phyloP scores from a whole-genome alignment of 1,140 invertebrate species.

The Diabrotica undecimpunctata region DNA sequence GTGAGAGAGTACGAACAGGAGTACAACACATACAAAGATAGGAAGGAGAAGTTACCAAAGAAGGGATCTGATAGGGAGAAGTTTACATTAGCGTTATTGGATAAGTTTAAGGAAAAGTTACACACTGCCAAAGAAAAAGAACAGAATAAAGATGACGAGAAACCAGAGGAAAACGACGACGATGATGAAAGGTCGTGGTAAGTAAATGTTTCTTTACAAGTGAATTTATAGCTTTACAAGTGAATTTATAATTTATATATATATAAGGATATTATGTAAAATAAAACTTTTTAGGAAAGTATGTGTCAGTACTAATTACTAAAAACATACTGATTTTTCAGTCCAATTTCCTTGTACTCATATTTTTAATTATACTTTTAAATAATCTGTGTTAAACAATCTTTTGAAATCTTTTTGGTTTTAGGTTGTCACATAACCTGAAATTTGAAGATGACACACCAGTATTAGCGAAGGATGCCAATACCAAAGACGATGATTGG shows the following conservation, averaged over 20 bases:
- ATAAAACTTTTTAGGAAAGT: background rate
- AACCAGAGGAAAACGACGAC: conserved; percentile 46
- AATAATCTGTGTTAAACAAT: no score
- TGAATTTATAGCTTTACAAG: conserved; percentile 1
- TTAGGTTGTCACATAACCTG: conserved; percentile 77
- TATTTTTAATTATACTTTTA: no score
- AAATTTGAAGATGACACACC: conserved; percentile 71
- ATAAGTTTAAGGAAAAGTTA: conserved; percentile 80
- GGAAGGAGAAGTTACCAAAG: conserved; percentile 62
- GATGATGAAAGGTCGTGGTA: conserved; percentile 32
- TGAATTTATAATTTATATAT: background rate
- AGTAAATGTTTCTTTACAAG: conserved; percentile 30
- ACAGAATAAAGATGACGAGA: conserved; percentile 44
- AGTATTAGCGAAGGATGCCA: conserved; percentile 92
- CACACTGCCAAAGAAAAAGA: conserved; percentile 58
- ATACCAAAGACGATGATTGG: conserved; percentile 89
- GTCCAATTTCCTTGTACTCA: no score
- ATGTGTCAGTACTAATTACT: no score
- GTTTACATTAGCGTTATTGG: conserved; percentile 73
- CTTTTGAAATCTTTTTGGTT: conserved; percentile 23
- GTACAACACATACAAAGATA: conserved; percentile 73
- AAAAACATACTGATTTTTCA: no score
- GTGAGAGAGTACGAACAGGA: conserved; percentile 72
- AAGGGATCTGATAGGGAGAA: conserved; percentile 67
- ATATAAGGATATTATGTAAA: no score